Base-by-base conservation (phyloP, 1,140 invertebrate genomes). In the Pseudomyrmex concolor region DNA sequence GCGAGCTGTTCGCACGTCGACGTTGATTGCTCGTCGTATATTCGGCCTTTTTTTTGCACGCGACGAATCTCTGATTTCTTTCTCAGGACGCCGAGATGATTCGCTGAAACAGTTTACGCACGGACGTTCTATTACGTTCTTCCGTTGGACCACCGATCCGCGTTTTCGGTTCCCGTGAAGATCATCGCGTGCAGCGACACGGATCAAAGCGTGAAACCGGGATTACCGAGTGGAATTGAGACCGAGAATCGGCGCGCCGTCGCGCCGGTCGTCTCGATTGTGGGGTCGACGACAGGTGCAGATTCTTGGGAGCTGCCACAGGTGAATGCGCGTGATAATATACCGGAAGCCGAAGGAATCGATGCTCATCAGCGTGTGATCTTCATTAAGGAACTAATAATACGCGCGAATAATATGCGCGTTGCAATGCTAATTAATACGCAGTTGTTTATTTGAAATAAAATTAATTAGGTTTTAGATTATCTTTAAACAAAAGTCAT, bases 171-270 rank as follows among this genome's bases (percentile, higher is more conserved):
- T 80, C 63, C 51, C 34, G 62, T 48, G 34, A 55, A 77, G 51
- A 3, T 17, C 50, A 51, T 80, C 54, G 76, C 76, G 76, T 80
- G 76, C 51, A 80, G 19, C 76, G 76, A 80, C 76, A 70, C 76
- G 64, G 64, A 78, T 78, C 74, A 80, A 80, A 80, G 54, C 76
- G 66, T 80, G 76, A 80, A 80, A 80, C 66, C 66, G 43, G 13
- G 50, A 80, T 80, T 80, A 80, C 55, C 34, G 17, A 25, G 45
- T 54, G 76, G 54, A 80, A 80, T 80, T 54, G 55, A 15, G 63
- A 34, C 34, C 5, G 34, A 34, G 34, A 0, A 63, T 72, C 68
- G 68, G 57, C 51, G 34, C 55, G 55, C n/a, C 34, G 34, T n/a
- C 67, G 48, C 22, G 34, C 51, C 43, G 19, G 4, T 25, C 13